These are phyloP conservation scores for Xylophagus ater DNA, from an alignment of 2,888 invertebrate species.

Conservation along the genomic window DNA sequence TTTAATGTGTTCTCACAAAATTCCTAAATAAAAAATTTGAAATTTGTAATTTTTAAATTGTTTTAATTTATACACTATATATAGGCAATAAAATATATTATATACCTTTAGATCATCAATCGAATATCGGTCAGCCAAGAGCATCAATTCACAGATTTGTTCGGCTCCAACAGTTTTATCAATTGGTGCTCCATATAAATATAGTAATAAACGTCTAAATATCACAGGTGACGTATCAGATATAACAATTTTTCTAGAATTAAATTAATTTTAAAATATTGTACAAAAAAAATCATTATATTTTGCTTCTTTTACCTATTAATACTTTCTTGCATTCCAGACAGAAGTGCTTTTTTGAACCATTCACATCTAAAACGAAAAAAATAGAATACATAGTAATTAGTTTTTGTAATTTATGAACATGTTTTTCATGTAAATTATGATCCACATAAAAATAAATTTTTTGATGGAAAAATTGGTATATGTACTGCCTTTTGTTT, in stretches of 20 bases:
- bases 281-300: background rate
- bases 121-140: constrained; percentile 51
- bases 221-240: constrained; percentile 52
- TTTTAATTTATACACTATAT: background rate
- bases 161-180: constrained; percentile 41
- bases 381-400: too few species aligned
- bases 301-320: constrained; percentile 42
- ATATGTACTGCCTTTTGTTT: too few species aligned
- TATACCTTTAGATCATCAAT: constrained; percentile 47
- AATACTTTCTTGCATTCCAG: constrained; percentile 60
- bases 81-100: background rate
- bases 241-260: constrained; percentile 50
- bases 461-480: too few species aligned
- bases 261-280: constrained; percentile 10
- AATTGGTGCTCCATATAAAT: constrained; percentile 51
- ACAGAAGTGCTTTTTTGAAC: constrained; percentile 55
- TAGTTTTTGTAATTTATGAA: too few species aligned
- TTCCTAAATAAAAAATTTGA: constrained; percentile 30
- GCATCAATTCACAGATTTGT: constrained; percentile 51
- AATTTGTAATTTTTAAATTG: background rate
- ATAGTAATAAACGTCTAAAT: constrained; percentile 50
- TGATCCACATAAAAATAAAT: too few species aligned
- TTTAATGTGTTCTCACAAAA: constrained; percentile 51
- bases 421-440: too few species aligned
- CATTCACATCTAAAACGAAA: constrained; percentile 46